Percentiles rank a stretch among this genome's conserved stretches.
Evolutionary conservation across 2,888 invertebrate genomes (phyloP).

Genomic region (Euplagia quadripunctaria): DNA sequence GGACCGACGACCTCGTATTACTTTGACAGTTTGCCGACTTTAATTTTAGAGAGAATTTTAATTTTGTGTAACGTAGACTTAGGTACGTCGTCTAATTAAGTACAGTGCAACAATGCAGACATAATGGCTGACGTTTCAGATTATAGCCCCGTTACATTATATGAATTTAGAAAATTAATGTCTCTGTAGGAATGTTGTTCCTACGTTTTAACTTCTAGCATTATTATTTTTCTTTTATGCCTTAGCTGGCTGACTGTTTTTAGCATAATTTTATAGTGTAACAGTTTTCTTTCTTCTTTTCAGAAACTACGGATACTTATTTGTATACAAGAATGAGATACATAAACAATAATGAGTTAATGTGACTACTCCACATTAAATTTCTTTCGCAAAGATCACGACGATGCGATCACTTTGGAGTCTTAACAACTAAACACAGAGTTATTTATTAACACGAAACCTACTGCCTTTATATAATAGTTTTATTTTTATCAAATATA

Average conservation of each 20-base stretch:
- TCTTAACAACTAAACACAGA: no score
- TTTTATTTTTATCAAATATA: no score
- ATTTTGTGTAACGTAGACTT: not conserved
- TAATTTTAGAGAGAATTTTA: not conserved
- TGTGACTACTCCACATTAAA: no score
- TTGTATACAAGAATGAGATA: no score
- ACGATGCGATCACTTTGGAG: no score
- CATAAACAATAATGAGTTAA: no score
- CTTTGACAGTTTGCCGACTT: not conserved
- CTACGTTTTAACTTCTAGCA: not conserved
- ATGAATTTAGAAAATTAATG: not conserved
- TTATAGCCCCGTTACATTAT: not conserved
- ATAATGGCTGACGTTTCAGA: not conserved
- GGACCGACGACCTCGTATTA: no score
- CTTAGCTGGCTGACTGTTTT: not conserved
- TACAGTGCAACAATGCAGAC: conserved; percentile 2
- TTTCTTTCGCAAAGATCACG: no score
- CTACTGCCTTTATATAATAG: no score
- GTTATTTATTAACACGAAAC: no score
- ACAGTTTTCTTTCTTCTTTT: no score
- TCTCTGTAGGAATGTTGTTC: not conserved
- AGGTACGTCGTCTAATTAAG: not conserved
- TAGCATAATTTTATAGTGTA: not conserved
- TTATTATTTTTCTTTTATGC: not conserved
- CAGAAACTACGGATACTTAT: no score